These are phyloP conservation scores for Pardosa pseudoannulata DNA, from an alignment of 2,888 invertebrate species.

Conservation along the genomic window DNA sequence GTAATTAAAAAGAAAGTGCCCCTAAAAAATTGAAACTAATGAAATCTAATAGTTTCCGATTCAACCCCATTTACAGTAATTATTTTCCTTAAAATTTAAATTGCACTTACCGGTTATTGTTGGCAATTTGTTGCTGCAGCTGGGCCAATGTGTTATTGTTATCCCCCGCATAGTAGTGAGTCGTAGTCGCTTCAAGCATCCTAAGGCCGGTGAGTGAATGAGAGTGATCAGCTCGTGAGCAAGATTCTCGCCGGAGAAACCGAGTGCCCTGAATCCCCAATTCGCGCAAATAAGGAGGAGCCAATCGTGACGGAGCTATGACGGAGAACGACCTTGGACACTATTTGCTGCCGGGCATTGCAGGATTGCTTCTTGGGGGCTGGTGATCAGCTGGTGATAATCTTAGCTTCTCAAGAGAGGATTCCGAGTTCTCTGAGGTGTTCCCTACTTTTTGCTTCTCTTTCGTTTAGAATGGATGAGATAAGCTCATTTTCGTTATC, in stretches of 20 bases:
- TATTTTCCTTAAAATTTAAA: too few species aligned
- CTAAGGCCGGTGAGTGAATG: background rate
- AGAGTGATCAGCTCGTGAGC: background rate
- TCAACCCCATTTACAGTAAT: too few species aligned
- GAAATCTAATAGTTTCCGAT: too few species aligned
- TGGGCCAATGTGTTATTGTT: conserved; percentile 23
- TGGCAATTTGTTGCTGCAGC: conserved; percentile 26
- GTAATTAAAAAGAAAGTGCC: too few species aligned
- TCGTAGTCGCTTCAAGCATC: conserved; percentile 21
- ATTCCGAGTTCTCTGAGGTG: too few species aligned
- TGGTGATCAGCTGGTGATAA: conserved; percentile 4
- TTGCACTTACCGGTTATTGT: conserved; percentile 18
- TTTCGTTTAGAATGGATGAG: too few species aligned
- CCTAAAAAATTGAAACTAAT: too few species aligned
- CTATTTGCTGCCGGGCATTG: conserved; percentile 11
- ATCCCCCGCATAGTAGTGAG: conserved; percentile 11
- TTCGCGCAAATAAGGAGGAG: conserved; percentile 18
- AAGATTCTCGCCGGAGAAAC: conserved; percentile 6
- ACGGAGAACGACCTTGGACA: conserved; percentile 24
- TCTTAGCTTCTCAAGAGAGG: background rate
- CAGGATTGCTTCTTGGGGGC: background rate
- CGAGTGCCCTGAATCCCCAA: conserved; percentile 28
- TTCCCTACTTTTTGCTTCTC: too few species aligned
- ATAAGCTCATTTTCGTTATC: too few species aligned
- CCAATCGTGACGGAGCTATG: conserved; percentile 13